Evolutionary conservation across 2,888 invertebrate genomes (phyloP), one percentile per base, ranked within the genome.

Genomic region (Brenthis daphne): DNA sequence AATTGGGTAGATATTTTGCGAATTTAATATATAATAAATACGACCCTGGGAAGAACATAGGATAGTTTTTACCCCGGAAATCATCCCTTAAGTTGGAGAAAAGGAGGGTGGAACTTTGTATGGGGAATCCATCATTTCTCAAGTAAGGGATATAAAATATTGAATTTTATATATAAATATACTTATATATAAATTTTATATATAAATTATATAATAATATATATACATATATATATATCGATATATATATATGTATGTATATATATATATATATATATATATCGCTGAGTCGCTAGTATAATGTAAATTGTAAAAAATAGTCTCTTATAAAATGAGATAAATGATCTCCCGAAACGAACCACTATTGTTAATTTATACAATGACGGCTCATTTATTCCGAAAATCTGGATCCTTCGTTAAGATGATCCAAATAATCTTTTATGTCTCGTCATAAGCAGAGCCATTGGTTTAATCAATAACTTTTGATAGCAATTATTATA

Each of bases 391-490:
- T 61, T 67, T 53, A 37, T 50, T 57, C 64, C 65, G 54, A 47
- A 65, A 70, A 58, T 65, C 57, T 48, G 54, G 58, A 64, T 58
- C 67, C 37, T 11, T 43, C 72, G 61, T 67, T 37, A 56, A 71
- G 67, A 67, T 48, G 65, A 65, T 50, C 65, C 67, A 68, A 71
- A 70, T 64, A 69, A 67, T 67, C 55, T 70, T 73, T 72, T 67
- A 57, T 68, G 68, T 66, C 51, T 60, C 53, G 69, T 70, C 71
- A 70, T 72, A 69, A 72, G 53, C 68, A 55, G 54, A 54, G 56
- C 57, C 65, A 68, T 72, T 71, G 50, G 65, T 69, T 50, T 60
- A 47, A 50, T 29, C n/a, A n/a, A n/a, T 50, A 33, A 50, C 48
- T 24, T 16, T 57, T 57, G 14, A 57, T 16, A 12, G 43, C 16